Conservation (phyloP, 2,797 vertebrate species). For the Esox masquinongy region DNA sequence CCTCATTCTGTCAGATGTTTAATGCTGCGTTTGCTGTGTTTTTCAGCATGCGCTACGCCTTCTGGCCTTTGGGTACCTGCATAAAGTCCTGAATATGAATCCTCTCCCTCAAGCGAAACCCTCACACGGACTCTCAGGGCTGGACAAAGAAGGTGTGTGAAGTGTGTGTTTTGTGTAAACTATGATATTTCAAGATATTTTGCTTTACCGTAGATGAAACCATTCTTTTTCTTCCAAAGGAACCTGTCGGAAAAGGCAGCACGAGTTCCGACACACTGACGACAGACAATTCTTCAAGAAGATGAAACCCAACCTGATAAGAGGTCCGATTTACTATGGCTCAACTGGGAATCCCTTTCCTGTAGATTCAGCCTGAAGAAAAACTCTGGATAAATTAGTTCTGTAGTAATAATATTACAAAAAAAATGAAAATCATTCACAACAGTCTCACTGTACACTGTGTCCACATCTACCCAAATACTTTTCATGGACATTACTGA, state of each 20-base stretch:
- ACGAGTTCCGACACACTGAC: slow-evolving; percentile 84
- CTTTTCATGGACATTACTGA: not conserved
- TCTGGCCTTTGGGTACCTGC: slow-evolving; percentile 90
- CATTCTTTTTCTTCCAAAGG: slow-evolving; percentile 44
- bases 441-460: no score
- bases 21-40: slow-evolving; percentile 31
- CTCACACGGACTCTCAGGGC: slow-evolving; percentile 81
- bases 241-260: slow-evolving; percentile 86
- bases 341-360: slow-evolving; percentile 72
- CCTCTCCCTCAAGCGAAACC: slow-evolving; percentile 86
- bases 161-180: slow-evolving; percentile 3
- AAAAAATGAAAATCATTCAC: no score
- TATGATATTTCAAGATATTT: not conserved
- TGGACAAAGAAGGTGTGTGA: slow-evolving; percentile 85
- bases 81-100: slow-evolving; percentile 92
- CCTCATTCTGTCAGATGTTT: slow-evolving; percentile 39
- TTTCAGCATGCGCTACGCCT: slow-evolving; percentile 87
- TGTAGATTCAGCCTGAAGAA: slow-evolving; percentile 81
- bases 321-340: slow-evolving; percentile 38
- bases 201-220: not conserved
- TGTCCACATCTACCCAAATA: not conserved
- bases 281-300: slow-evolving; percentile 94
- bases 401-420: not conserved
- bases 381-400: not conserved
- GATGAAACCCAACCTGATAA: slow-evolving; percentile 73